Conservation (phyloP, 2,113 vertebrate genomes). For the Indicator maculatus region DNA sequence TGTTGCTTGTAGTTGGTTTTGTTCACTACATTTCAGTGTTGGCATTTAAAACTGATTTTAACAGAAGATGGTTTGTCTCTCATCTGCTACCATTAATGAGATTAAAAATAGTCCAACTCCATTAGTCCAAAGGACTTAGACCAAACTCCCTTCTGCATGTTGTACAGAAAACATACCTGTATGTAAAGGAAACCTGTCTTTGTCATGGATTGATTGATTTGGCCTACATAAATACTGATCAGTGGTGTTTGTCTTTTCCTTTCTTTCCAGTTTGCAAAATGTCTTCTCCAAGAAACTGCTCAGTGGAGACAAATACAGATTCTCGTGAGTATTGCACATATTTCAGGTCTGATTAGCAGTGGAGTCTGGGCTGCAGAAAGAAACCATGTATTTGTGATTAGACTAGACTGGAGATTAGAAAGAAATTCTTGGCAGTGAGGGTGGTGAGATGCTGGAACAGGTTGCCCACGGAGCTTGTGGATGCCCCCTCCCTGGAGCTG, state of each 20-base stretch:
- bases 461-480: too few relatives aligned
- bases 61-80: neutral
- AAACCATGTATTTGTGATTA: accelerated
- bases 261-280: slow-evolving; percentile 88
- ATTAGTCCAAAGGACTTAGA: neutral
- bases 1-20: accelerated
- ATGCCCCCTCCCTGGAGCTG: too few relatives aligned
- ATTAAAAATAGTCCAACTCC: neutral
- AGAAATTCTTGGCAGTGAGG: too few relatives aligned
- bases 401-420: too few relatives aligned
- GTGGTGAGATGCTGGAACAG: too few relatives aligned
- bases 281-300: slow-evolving; percentile 97
- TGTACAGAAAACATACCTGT: neutral
- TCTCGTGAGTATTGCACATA: slow-evolving; percentile 85
- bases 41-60: neutral
- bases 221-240: neutral
- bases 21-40: accelerated
- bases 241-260: neutral
- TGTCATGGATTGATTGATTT: neutral
- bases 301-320: slow-evolving; percentile 94
- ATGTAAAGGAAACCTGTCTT: neutral
- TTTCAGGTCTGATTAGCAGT: neutral
- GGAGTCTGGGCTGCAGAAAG: neutral
- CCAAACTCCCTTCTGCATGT: neutral
- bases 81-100: neutral